Evolutionary conservation across 2,888 invertebrate genomes (phyloP).

Genomic region (Andrena camellia): DNA sequence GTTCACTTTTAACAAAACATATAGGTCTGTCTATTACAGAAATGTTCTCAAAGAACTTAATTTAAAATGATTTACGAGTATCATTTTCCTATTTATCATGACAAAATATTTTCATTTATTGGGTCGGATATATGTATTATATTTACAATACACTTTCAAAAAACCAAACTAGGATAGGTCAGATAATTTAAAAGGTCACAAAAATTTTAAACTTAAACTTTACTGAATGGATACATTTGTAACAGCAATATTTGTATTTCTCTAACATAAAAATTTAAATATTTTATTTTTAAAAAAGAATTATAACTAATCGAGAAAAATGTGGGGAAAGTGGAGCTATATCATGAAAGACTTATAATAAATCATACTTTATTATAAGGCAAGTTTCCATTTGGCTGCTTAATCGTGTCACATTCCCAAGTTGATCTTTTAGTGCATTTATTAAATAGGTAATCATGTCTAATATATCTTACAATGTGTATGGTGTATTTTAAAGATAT

Average conservation of each 20-base stretch:
- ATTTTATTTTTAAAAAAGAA: background rate
- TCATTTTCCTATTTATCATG: slow-evolving; percentile 14
- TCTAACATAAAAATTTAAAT: background rate
- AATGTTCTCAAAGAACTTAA: slow-evolving; percentile 21
- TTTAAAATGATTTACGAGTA: slow-evolving; percentile 17
- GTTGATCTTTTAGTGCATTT: slow-evolving; percentile 30
- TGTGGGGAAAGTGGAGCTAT: background rate
- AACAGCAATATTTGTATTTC: slow-evolving; percentile 53
- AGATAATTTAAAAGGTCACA: slow-evolving; percentile 10
- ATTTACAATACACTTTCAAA: background rate
- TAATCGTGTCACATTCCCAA: slow-evolving; percentile 31
- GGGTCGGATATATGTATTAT: slow-evolving; percentile 1
- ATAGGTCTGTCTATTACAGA: background rate
- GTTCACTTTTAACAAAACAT: slow-evolving; percentile 24
- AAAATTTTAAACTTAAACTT: slow-evolving; percentile 37
- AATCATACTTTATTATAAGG: slow-evolving; percentile 22
- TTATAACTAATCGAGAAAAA: slow-evolving; percentile 7
- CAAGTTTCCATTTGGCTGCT: slow-evolving; percentile 9
- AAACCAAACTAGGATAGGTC: slow-evolving; percentile 9
- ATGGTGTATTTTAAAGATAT: slow-evolving; percentile 38
- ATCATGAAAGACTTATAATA: slow-evolving; percentile 22
- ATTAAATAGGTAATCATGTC: slow-evolving; percentile 30
- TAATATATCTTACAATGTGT: slow-evolving; percentile 27
- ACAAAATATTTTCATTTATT: slow-evolving; percentile 13
- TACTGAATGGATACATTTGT: slow-evolving; percentile 70